phyloP scores from a whole-genome alignment of 2,888 invertebrate species.

The Drosophila greeni region DNA sequence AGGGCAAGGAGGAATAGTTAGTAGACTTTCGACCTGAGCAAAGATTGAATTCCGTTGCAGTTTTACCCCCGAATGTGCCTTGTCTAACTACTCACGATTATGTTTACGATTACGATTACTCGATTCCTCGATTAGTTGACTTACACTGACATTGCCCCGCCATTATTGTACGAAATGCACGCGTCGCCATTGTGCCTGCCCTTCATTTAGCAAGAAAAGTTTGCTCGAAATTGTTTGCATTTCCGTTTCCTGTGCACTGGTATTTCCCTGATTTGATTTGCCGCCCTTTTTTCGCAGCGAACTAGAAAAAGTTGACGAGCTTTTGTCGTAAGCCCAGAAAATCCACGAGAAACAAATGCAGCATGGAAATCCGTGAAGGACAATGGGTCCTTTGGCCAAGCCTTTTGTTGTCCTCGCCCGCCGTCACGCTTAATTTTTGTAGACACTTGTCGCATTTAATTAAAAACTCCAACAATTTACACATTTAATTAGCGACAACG shows the following conservation, averaged over 20 bases:
- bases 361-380: slow-evolving; percentile 15
- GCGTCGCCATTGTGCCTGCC: slow-evolving; percentile 37
- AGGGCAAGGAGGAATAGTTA: slow-evolving; percentile 78
- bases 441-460: slow-evolving; percentile 68
- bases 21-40: slow-evolving; percentile 45
- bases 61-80: slow-evolving; percentile 42
- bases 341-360: slow-evolving; percentile 25
- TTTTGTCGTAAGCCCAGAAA: slow-evolving; percentile 44
- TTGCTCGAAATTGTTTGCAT: slow-evolving; percentile 17
- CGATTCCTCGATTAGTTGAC: slow-evolving; percentile 18
- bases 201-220: slow-evolving; percentile 16
- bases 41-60: slow-evolving; percentile 22
- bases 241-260: slow-evolving; percentile 26
- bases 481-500: slow-evolving; percentile 67
- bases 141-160: slow-evolving; percentile 15
- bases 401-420: slow-evolving; percentile 45
- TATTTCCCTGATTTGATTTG: slow-evolving; percentile 39
- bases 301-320: slow-evolving; percentile 51
- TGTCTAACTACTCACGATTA: slow-evolving; percentile 21
- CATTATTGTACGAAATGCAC: slow-evolving; percentile 32
- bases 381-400: slow-evolving; percentile 29
- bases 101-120: slow-evolving; percentile 9
- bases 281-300: slow-evolving; percentile 53
- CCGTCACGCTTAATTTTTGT: slow-evolving; percentile 58
- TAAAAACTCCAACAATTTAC: slow-evolving; percentile 66